These are phyloP conservation scores for Himantopus leucocephalus DNA, from an alignment of 2,113 vertebrate species.

Conservation along the genomic window DNA sequence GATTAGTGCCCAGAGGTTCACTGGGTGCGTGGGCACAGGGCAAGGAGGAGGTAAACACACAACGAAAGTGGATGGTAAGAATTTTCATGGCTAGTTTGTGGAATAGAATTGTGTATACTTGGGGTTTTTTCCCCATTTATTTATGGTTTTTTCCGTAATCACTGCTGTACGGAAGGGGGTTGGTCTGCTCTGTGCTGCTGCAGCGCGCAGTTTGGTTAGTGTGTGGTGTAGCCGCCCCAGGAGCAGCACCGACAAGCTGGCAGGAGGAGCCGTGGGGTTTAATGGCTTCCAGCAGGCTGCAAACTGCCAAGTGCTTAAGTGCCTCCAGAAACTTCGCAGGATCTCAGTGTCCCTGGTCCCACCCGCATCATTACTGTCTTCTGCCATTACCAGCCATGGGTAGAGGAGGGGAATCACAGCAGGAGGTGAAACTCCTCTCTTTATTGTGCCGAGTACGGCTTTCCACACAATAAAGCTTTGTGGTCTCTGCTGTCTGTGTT, in stretches of 20 bases:
- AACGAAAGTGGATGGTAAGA: background rate
- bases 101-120: fast-evolving
- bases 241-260: background rate
- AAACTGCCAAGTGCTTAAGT: background rate
- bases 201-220: background rate
- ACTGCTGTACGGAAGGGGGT: fast-evolving
- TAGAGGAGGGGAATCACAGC: background rate
- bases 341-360: background rate
- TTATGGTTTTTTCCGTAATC: background rate
- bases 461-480: background rate
- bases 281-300: background rate
- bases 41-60: background rate
- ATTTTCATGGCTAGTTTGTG: fast-evolving
- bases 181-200: background rate
- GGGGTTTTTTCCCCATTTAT: background rate
- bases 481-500: background rate
- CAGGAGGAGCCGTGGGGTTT: background rate
- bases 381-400: background rate
- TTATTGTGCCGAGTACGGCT: fast-evolving
- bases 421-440: background rate
- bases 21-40: fast-evolving
- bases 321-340: background rate
- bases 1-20: background rate
- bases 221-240: background rate
- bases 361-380: fast-evolving